Conservation (phyloP, 2,797 vertebrate genomes). For the Uromys caudimaculatus region DNA sequence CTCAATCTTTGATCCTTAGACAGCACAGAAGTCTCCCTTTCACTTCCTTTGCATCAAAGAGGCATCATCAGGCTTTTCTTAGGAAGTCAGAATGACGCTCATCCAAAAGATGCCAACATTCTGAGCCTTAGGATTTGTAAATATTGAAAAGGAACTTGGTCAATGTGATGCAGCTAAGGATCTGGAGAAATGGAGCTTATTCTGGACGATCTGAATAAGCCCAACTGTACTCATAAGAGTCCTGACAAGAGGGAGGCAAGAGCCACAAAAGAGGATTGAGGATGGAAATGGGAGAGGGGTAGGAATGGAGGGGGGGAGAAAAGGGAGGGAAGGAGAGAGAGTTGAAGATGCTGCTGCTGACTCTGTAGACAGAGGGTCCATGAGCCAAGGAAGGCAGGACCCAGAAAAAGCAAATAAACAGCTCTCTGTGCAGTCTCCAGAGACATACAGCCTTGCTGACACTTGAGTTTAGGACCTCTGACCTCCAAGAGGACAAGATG, state of each 20-base stretch:
- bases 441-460: neutral
- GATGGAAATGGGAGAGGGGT: neutral
- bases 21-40: neutral
- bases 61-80: neutral
- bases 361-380: conserved; percentile 16
- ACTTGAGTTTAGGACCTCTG: conserved; percentile 26
- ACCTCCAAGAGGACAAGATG: neutral
- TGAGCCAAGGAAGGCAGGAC: neutral
- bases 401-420: conserved; percentile 21
- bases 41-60: neutral
- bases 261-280: conserved; percentile 4
- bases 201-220: neutral
- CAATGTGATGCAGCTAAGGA: conserved; percentile 27
- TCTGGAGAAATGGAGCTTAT: conserved; percentile 25
- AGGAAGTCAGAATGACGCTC: neutral
- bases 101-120: neutral
- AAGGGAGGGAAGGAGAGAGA: neutral
- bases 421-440: neutral
- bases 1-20: neutral
- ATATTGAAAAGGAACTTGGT: conserved; percentile 3
- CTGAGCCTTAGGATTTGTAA: conserved; percentile 27
- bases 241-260: neutral
- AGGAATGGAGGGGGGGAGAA: neutral
- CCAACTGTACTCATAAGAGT: neutral
- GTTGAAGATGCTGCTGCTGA: neutral